Percentiles rank a stretch among this genome's conserved stretches.
phyloP scores from a whole-genome alignment of 2,113 vertebrate genomes.

The Chamaetylas fuelleborni region DNA sequence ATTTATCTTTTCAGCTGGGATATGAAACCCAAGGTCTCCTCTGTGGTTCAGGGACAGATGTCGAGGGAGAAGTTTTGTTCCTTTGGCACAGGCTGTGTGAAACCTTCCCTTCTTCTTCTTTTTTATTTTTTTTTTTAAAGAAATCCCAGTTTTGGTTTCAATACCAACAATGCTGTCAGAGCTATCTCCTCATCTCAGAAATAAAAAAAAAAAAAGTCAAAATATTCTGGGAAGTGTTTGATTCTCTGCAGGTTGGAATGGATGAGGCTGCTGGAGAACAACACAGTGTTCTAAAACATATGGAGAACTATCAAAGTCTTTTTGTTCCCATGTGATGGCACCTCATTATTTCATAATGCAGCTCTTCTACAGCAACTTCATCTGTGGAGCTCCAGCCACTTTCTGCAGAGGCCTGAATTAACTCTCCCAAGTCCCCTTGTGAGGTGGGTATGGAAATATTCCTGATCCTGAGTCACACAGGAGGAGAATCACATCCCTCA shows the following conservation, averaged over 20 bases:
- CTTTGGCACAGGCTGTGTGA: neutral
- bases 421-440: neutral
- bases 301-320: neutral
- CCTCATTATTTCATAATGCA: neutral
- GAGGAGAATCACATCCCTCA: neutral
- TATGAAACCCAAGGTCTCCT: constrained; percentile 35
- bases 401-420: neutral
- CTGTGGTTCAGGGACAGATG: constrained; percentile 40
- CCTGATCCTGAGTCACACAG: neutral
- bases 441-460: neutral
- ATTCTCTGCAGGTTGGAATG: neutral
- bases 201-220: neutral
- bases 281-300: neutral
- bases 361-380: neutral
- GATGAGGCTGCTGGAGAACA: neutral
- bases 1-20: constrained; percentile 11
- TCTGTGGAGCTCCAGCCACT: neutral
- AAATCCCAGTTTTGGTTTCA: neutral
- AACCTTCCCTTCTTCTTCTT: neutral
- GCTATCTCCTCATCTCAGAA: neutral
- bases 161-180: neutral
- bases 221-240: neutral
- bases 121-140: no score
- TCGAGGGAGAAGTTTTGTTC: neutral
- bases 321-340: neutral